Percentiles rank a stretch among this genome's conserved stretches.
Conservation (phyloP, 2,797 vertebrate species). For the Hephaestus fuliginosus region DNA sequence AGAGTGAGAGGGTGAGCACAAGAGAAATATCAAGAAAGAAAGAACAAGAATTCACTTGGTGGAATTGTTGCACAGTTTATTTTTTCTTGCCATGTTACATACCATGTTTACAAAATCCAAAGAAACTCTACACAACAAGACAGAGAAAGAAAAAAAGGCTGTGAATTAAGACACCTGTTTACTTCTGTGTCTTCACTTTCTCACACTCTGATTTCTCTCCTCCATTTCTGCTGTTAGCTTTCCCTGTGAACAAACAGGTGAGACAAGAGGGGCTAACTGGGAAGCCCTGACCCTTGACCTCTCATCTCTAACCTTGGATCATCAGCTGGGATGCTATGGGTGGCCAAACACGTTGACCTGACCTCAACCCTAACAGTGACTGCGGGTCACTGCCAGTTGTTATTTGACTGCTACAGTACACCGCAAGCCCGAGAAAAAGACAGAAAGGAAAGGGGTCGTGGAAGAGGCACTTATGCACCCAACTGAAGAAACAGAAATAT, state of each 20-base stretch:
- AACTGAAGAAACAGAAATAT: not conserved
- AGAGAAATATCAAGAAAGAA: constrained; percentile 10
- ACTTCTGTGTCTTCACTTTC: constrained; percentile 60
- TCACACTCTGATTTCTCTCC: constrained; percentile 44
- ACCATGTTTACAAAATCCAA: not conserved
- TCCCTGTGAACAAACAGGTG: constrained; percentile 71
- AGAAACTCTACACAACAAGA: not conserved
- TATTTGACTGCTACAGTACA: constrained; percentile 43
- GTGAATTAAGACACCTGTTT: constrained; percentile 38
- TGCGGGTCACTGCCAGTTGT: constrained; percentile 69
- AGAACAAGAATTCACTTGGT: constrained; percentile 1
- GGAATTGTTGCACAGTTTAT: not conserved
- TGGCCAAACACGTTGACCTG: constrained; percentile 66
- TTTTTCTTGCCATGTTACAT: not conserved
- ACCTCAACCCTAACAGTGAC: constrained; percentile 63
- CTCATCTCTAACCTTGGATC: constrained; percentile 63
- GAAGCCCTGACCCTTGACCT: constrained; percentile 51
- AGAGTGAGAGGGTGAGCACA: not conserved
- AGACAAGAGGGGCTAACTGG: constrained; percentile 33
- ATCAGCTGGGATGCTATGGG: constrained; percentile 66
- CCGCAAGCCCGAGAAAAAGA: constrained; percentile 50
- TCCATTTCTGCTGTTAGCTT: constrained; percentile 54
- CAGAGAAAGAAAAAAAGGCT: constrained; percentile 2
- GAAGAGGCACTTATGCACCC: not conserved
- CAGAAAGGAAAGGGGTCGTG: not conserved